phyloP scores from a whole-genome alignment of 1,140 invertebrate genomes.

The Drosophila santomea region DNA sequence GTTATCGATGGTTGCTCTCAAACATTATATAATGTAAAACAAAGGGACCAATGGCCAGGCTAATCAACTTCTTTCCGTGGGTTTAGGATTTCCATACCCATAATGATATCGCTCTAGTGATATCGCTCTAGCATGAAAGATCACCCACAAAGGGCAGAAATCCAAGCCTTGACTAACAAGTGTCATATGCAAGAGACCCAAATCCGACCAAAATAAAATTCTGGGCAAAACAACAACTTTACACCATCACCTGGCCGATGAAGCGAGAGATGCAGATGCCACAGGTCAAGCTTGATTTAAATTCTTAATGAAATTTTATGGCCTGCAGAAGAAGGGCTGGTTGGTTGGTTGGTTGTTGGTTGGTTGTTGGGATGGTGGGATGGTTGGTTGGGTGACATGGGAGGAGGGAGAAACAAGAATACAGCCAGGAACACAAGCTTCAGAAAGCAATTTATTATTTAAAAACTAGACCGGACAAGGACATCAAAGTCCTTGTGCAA shows the following conservation, averaged over 20 bases:
- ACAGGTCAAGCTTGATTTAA: constrained; percentile 62
- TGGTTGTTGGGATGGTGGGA: too few species aligned
- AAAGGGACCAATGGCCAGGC: not conserved
- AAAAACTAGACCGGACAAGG: constrained; percentile 56
- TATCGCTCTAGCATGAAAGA: not conserved
- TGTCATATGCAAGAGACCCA: constrained; percentile 8
- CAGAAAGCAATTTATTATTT: constrained; percentile 70
- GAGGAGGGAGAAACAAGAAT: not conserved
- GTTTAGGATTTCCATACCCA: too few species aligned
- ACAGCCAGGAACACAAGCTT: constrained; percentile 32
- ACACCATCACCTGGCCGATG: constrained; percentile 22
- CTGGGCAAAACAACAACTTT: constrained; percentile 9
- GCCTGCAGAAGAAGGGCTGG: constrained; percentile 7
- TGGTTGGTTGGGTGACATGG: not conserved
- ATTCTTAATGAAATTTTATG: constrained; percentile 65
- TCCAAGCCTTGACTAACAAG: constrained; percentile 10
- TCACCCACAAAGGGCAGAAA: not conserved
- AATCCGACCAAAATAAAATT: constrained; percentile 19
- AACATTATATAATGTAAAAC: constrained; percentile 17
- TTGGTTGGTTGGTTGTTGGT: too few species aligned
- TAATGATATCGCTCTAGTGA: not conserved
- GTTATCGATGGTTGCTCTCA: constrained; percentile 20
- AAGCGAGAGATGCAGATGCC: constrained; percentile 14
- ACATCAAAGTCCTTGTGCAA: constrained; percentile 38
- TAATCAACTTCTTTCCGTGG: too few species aligned